Evolutionary conservation across 2,888 invertebrate genomes (phyloP), one percentile per base, ranked within the genome.

Genomic region (Sialis lutaria): DNA sequence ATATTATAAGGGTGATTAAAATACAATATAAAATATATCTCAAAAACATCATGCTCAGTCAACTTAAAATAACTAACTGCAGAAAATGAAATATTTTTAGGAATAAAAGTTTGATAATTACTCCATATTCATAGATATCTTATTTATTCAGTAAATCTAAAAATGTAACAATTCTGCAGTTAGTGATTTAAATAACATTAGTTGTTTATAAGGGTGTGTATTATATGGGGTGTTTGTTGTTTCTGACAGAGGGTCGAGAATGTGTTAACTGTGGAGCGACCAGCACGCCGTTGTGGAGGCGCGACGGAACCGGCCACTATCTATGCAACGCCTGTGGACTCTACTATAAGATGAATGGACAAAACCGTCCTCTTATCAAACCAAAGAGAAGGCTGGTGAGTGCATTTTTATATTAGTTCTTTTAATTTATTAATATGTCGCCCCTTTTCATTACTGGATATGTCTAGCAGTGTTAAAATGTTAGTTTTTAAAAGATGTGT

Each of bases 291-390:
- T 76, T 98, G 52, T 87, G 93, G 93, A 78, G 93, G 63, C 77
- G 98, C 59, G 97, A 98, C 69, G 95, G 96, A 55, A 95, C 95
- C 55, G 97, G 96, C 42, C 92, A 90, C 68, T 97, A 96, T 74
- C 79, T 86, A 60, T 97, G 96, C 79, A 97, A 97, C 73, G 98
- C 98, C 56, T 98, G 98, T 70, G 98, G 97, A 58, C 82, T 98
- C 58, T 98, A 98, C 75, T 95, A 96, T 77, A 97, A 97, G 77
- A 97, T 97, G 95, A 98, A 98, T 70, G 97, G 97, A 60, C 91
- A 93, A 68, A 96, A 95, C 70, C 75, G 97, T 68, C 97, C 97
- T 50, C 82, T 98, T 63, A 95, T 96, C 74, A 97, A 97, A 79
- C 96, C 97, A 64, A 96, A 97, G 75, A 84, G 97, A 80, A 86